Percentiles rank a stretch among this genome's conserved stretches.
These are phyloP conservation scores for Drosophila murphyi DNA, from an alignment of 1,140 invertebrate species.

Conservation along the genomic window DNA sequence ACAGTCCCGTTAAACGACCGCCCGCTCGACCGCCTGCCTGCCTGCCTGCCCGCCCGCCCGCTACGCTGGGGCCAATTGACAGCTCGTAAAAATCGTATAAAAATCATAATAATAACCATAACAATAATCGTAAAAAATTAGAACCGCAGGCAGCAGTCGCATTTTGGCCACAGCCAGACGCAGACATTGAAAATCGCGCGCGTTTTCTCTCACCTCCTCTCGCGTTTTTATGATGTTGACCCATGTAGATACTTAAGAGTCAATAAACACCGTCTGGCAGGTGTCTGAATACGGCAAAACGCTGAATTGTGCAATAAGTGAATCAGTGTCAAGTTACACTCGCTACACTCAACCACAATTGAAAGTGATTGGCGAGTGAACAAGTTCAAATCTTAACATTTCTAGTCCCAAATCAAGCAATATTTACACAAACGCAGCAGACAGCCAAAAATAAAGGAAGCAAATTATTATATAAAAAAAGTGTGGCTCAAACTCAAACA, in stretches of 20 bases:
- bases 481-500: constrained; percentile 8
- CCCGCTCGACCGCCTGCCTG: constrained; percentile 21
- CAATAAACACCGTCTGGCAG: constrained; percentile 58
- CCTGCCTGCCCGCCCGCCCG: constrained; percentile 24
- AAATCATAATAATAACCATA: constrained; percentile 77
- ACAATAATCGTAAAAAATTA: constrained; percentile 82
- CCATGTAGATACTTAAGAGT: constrained; percentile 40
- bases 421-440: constrained; percentile 53
- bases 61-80: constrained; percentile 59
- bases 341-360: constrained; percentile 37
- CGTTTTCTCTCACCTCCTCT: constrained; percentile 27
- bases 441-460: constrained; percentile 44
- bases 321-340: constrained; percentile 30
- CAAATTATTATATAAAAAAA: constrained; percentile 10
- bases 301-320: constrained; percentile 69
- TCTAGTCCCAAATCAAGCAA: constrained; percentile 77
- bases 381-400: constrained; percentile 49
- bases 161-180: constrained; percentile 54
- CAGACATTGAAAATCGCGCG: constrained; percentile 58
- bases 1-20: not conserved
- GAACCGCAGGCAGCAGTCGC: constrained; percentile 54
- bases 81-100: constrained; percentile 72
- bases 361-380: constrained; percentile 21
- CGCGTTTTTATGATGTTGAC: constrained; percentile 48
- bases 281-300: constrained; percentile 46